A percentile compares a stretch with the other conserved stretches of the same genome.
Conservation (phyloP, 2,888 invertebrate genomes). For the Drosophila infuscata region DNA sequence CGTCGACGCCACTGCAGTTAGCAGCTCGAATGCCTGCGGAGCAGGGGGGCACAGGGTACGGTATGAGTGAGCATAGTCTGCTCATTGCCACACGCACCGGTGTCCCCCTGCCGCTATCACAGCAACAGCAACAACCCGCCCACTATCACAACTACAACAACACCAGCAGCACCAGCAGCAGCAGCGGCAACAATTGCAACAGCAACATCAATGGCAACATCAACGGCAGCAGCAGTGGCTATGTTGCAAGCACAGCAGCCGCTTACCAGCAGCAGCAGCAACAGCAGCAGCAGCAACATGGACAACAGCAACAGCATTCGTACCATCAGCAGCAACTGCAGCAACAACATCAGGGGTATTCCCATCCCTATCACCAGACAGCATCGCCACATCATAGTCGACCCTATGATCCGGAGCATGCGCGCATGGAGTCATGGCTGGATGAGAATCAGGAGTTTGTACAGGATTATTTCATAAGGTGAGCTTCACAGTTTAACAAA, state of each 20-base stretch:
- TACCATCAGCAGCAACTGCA: constrained; percentile 54
- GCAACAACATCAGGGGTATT: constrained; percentile 60
- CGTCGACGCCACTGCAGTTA: constrained; percentile 85
- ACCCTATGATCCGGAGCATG: constrained; percentile 93
- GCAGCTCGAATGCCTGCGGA: constrained; percentile 86
- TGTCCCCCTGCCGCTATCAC: constrained; percentile 85
- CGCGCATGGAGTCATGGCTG: constrained; percentile 97
- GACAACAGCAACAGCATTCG: constrained; percentile 47
- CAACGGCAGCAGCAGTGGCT: constrained; percentile 28
- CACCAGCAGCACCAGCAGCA: constrained; percentile 41
- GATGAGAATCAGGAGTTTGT: constrained; percentile 98
- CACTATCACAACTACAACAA: constrained; percentile 57
- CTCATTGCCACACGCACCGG: constrained; percentile 85
- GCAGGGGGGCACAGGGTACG: constrained; percentile 88
- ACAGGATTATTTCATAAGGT: constrained; percentile 97
- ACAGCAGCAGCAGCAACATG: constrained; percentile 42
- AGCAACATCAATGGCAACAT: constrained; percentile 21
- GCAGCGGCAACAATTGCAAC: constrained; percentile 28
- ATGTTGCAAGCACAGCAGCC: constrained; percentile 66
- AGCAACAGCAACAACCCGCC: constrained; percentile 72
- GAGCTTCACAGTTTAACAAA: constrained; percentile 55
- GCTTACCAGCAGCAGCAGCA: constrained; percentile 59
- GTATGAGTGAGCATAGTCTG: constrained; percentile 86
- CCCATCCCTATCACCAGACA: constrained; percentile 57
- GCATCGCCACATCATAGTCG: constrained; percentile 81